Base-by-base conservation (phyloP, 2,113 vertebrate genomes). In the Saguinus imperator region DNA sequence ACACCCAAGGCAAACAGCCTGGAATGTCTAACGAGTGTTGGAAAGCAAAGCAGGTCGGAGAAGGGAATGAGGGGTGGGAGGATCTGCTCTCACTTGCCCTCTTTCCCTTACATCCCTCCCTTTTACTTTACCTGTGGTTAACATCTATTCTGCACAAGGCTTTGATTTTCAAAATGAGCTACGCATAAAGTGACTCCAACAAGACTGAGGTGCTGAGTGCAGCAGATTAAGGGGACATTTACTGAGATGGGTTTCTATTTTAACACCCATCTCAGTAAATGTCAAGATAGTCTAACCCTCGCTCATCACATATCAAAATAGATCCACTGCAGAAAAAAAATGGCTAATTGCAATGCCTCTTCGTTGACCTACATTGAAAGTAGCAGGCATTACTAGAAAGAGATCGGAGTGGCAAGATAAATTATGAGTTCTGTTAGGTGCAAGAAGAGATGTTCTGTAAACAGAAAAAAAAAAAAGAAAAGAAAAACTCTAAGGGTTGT, bases 91-190 rank as follows among this genome's bases (percentile, higher is more conserved):
- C 8, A 0, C 40, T 37, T 14, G 35, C 32, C 32, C n/a, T 20
- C 40, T 52, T 11, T 45, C 58, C 64, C 66, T 43, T 57, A 14
- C 17, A 8, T 3, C 0, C 0, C 21, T 4, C 40, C 10, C 21
- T 72, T 16, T 50, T 14, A 13, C 70, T 48, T 90, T 66, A 29
- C 14, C 18, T 6, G 18, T 35, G 5, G 40, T 52, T 52, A 72
- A 40, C 21, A 18, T 66, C 45, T 32, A 3, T 32, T 55, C 73
- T 77, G 64, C 17, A 12, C 7, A 18, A 0, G 11, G 48, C 92
- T 89, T 57, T 80, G 64, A 16, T n/a, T 92, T 94, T 76, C 40
- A 29, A 84, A 91, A 52, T 13, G 25, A 91, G 79, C 55, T 73
- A 72, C 87, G 29, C 40, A 45, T 21, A 43, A 68, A 58, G 48